These are phyloP conservation scores for Oreotrochilus melanogaster DNA, from an alignment of 2,113 vertebrate species.

Conservation along the genomic window DNA sequence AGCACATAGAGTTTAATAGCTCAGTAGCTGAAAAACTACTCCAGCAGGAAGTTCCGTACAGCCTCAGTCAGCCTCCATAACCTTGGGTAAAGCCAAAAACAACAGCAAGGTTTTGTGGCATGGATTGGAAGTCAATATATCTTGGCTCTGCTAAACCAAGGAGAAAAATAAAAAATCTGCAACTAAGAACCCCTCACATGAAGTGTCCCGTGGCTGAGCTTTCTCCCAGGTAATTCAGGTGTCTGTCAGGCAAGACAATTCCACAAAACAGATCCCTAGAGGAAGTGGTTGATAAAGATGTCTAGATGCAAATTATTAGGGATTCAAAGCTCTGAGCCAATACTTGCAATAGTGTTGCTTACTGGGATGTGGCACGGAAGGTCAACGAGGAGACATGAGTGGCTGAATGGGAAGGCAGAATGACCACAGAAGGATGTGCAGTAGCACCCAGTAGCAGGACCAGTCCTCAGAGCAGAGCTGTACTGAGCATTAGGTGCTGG, in stretches of 20 bases:
- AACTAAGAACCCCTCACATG: not conserved
- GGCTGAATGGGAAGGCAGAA: not conserved
- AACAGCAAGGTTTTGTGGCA: not conserved
- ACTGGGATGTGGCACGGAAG: not conserved
- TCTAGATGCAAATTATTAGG: not conserved
- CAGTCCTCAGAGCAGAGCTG: rapidly evolving
- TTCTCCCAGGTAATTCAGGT: not conserved
- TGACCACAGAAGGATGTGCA: rapidly evolving
- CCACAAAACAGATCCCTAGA: not conserved
- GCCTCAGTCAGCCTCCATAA: not conserved
- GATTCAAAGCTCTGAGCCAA: not conserved
- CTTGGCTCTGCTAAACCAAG: not conserved
- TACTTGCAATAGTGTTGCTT: not conserved
- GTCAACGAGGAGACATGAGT: not conserved
- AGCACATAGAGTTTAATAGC: slow-evolving; percentile 22
- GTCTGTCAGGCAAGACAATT: not conserved
- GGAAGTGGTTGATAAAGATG: not conserved
- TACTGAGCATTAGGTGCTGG: not conserved
- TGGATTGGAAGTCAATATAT: slow-evolving; percentile 20
- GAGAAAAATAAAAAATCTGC: not conserved
- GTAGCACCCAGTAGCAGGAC: rapidly evolving
- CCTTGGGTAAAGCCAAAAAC: slow-evolving; percentile 29
- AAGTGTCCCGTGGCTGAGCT: not conserved
- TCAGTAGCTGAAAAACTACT: slow-evolving; percentile 50
- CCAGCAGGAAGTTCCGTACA: not conserved